phyloP scores from a whole-genome alignment of 2,113 vertebrate species.

The Odontophorus gujanensis region DNA sequence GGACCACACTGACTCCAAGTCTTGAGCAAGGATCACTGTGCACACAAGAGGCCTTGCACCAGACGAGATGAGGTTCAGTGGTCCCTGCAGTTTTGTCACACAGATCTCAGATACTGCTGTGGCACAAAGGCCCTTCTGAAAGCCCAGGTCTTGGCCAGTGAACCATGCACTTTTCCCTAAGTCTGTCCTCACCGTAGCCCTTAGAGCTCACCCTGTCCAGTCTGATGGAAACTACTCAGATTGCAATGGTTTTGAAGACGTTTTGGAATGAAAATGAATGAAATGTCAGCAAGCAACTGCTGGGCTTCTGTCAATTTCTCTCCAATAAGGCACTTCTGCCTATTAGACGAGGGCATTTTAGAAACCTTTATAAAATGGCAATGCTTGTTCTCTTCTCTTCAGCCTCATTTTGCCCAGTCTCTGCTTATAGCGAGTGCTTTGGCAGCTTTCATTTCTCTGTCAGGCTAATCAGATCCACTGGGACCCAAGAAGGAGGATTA shows the following conservation, averaged over 20 bases:
- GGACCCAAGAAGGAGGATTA: conserved; percentile 30
- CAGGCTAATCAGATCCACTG: conserved; percentile 58
- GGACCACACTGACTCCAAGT: rapidly evolving
- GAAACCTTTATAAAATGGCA: conserved; percentile 7
- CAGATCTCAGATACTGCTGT: background rate
- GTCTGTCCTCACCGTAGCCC: background rate
- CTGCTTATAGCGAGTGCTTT: background rate
- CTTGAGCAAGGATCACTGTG: background rate
- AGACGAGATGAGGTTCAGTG: background rate
- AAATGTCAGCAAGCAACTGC: background rate
- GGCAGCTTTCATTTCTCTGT: conserved; percentile 38
- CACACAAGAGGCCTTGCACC: background rate
- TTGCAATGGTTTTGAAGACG: background rate
- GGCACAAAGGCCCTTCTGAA: background rate
- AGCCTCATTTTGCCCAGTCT: background rate
- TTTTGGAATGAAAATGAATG: conserved; percentile 31
- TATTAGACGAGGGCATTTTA: background rate
- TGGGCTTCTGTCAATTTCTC: conserved; percentile 17
- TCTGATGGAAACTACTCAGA: background rate
- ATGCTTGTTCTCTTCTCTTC: background rate
- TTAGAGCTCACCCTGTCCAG: background rate
- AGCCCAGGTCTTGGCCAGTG: background rate
- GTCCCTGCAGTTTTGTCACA: rapidly evolving
- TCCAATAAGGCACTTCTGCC: background rate
- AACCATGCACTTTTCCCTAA: background rate